phyloP scores from a whole-genome alignment of 2,888 invertebrate genomes.

The Athetis lepigone region DNA sequence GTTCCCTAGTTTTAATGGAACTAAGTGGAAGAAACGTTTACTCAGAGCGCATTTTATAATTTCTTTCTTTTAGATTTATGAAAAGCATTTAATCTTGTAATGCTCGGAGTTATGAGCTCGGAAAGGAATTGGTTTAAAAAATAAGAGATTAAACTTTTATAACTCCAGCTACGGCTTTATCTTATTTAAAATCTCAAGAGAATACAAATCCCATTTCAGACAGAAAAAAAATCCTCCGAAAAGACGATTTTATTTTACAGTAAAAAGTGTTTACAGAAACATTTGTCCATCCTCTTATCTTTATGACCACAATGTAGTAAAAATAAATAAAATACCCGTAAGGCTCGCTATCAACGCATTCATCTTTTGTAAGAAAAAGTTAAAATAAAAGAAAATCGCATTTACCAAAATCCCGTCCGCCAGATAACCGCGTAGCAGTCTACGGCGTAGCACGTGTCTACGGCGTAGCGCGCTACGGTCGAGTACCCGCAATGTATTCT shows the following conservation, averaged over 20 bases:
- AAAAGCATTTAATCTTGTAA: too few species aligned
- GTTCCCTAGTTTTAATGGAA: neutral
- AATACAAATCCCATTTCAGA: slow-evolving; percentile 1
- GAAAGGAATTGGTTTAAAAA: neutral
- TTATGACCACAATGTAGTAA: slow-evolving; percentile 10
- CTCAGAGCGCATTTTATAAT: too few species aligned
- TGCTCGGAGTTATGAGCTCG: neutral
- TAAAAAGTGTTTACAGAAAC: slow-evolving; percentile 2
- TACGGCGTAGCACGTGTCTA: slow-evolving; percentile 41
- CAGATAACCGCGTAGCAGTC: slow-evolving; percentile 31
- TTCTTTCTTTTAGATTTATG: too few species aligned
- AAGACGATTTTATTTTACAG: slow-evolving; percentile 13
- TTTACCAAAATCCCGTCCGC: slow-evolving; percentile 18
- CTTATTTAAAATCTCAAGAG: neutral
- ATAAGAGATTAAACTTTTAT: neutral
- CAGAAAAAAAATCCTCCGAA: slow-evolving; percentile 1
- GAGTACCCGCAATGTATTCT: slow-evolving; percentile 35
- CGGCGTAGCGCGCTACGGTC: slow-evolving; percentile 31
- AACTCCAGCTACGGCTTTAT: neutral
- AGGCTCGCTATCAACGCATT: slow-evolving; percentile 2
- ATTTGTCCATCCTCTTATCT: slow-evolving; percentile 33
- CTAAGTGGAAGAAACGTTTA: neutral
- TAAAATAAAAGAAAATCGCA: slow-evolving; percentile 24
- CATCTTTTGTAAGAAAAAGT: slow-evolving; percentile 10
- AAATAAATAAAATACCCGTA: slow-evolving; percentile 17